Evolutionary conservation across 2,113 vertebrate genomes (phyloP).

Genomic region (Brachypodius melanocephalos): DNA sequence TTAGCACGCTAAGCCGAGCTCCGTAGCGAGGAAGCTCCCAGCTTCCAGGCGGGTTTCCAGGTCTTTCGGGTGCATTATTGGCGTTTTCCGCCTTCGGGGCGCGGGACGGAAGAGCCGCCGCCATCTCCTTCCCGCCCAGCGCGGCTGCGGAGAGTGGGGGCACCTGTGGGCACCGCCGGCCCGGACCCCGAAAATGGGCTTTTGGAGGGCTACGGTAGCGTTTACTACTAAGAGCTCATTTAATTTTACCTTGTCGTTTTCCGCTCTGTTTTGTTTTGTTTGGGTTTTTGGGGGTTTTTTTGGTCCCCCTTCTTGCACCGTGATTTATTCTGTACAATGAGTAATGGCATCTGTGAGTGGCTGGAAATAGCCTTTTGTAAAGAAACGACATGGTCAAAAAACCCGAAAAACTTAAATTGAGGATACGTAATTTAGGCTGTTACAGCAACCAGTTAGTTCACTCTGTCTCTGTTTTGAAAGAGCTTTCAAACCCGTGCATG

Average conservation of each 20-base stretch:
- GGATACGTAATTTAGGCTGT: not conserved
- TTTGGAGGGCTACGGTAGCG: not conserved
- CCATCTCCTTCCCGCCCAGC: not conserved
- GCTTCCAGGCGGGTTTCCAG: not conserved
- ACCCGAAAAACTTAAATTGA: not conserved
- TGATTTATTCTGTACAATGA: accelerated
- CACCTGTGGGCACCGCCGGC: not conserved
- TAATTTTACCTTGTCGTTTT: accelerated
- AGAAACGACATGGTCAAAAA: not conserved
- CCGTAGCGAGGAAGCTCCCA: not conserved
- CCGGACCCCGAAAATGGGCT: accelerated
- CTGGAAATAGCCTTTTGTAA: not conserved
- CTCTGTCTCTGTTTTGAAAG: not conserved
- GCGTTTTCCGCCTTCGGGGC: not conserved
- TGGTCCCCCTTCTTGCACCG: accelerated
- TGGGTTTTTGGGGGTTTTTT: not conserved
- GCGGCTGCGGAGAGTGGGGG: not conserved
- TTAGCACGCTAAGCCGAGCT: not conserved
- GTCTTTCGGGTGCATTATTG: not conserved
- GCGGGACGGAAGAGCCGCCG: not conserved
- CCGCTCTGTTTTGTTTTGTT: no score
- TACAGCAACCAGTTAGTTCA: not conserved
- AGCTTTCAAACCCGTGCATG: no score
- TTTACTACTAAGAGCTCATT: not conserved
- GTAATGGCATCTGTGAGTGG: not conserved